phyloP scores from a whole-genome alignment of 1,140 invertebrate genomes.

The Leucophenga varia region DNA sequence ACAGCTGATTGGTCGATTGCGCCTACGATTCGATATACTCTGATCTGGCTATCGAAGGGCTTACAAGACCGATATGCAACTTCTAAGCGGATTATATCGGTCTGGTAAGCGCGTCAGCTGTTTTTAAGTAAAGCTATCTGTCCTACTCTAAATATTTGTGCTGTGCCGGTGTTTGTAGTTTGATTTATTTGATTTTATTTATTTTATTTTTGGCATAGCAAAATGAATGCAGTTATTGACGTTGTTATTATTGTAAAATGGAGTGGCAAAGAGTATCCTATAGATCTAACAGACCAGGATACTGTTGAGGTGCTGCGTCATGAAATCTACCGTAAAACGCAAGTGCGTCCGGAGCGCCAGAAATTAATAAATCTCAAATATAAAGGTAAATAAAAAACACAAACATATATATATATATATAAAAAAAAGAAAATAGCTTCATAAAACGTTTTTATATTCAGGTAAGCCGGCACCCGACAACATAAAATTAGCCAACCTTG shows the following conservation, averaged over 20 bases:
- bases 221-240: conserved; percentile 30
- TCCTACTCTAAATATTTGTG: too few relatives aligned
- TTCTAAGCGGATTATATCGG: too few relatives aligned
- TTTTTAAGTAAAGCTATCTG: too few relatives aligned
- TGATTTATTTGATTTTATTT: too few relatives aligned
- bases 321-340: conserved; percentile 50
- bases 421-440: conserved; percentile 27
- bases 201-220: too few relatives aligned
- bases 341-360: conserved; percentile 76
- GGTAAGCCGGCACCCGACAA: conserved; percentile 81
- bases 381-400: conserved; percentile 68
- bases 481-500: conserved; percentile 68
- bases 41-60: too few relatives aligned
- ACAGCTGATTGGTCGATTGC: too few relatives aligned
- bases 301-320: conserved; percentile 77
- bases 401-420: too few relatives aligned
- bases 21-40: too few relatives aligned
- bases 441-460: conserved; percentile 48
- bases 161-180: too few relatives aligned
- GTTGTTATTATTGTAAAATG: conserved; percentile 80
- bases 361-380: conserved; percentile 90
- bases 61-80: too few relatives aligned
- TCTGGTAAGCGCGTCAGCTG: too few relatives aligned
- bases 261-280: conserved; percentile 65
- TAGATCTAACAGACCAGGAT: conserved; percentile 68